Conservation (phyloP, 2,888 invertebrate species). For the Lycophotia porphyrea region DNA sequence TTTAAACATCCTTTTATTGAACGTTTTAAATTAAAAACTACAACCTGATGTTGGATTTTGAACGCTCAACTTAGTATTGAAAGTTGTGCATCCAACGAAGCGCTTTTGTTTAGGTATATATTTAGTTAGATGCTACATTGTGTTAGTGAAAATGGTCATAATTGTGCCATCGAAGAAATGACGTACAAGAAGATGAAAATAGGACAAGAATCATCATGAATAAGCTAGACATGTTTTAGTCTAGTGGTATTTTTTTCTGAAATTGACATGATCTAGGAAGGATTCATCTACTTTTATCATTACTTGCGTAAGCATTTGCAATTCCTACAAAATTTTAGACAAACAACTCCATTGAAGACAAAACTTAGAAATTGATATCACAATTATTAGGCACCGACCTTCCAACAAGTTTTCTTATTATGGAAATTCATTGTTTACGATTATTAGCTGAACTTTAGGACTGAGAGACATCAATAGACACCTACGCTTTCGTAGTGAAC, state of each 20-base stretch:
- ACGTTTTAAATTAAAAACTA: no score
- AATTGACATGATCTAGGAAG: not conserved
- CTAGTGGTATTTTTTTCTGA: not conserved
- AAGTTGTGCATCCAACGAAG: not conserved
- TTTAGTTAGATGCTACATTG: not conserved
- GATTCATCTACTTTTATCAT: not conserved
- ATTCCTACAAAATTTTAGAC: conserved; percentile 18
- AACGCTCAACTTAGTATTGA: not conserved
- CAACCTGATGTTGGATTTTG: not conserved
- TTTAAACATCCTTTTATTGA: not conserved
- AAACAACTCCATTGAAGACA: conserved; percentile 42
- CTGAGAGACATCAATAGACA: conserved; percentile 13
- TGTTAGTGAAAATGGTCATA: not conserved
- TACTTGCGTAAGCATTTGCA: not conserved
- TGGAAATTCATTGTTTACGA: conserved; percentile 49
- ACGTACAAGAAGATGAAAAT: not conserved
- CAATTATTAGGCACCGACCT: conserved; percentile 4
- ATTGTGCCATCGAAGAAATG: not conserved
- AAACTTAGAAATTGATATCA: conserved; percentile 30
- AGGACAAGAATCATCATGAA: not conserved
- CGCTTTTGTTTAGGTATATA: not conserved
- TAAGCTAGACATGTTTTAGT: not conserved
- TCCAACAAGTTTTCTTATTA: conserved; percentile 47
- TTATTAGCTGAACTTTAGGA: conserved; percentile 36
- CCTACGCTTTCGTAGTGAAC: conserved; percentile 22